Evolutionary conservation across 2,888 invertebrate genomes (phyloP).

Genomic region (Stenichneumon culpator): DNA sequence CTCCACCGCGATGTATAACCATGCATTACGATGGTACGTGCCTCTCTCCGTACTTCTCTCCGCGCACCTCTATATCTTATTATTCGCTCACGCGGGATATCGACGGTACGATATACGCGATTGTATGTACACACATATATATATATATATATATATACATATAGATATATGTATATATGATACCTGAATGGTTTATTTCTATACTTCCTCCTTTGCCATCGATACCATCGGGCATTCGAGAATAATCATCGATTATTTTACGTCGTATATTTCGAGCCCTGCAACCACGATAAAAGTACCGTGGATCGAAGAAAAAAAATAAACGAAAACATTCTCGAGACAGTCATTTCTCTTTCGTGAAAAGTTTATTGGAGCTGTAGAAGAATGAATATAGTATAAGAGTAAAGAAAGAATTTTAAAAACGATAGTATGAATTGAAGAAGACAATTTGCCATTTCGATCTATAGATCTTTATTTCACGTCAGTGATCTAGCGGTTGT

Average conservation of each 20-base stretch:
- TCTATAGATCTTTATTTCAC: background rate
- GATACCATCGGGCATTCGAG: constrained; percentile 32
- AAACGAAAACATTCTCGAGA: background rate
- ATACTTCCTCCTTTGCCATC: constrained; percentile 40
- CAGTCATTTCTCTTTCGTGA: background rate
- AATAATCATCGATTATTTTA: constrained; percentile 5
- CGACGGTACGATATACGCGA: constrained; percentile 21
- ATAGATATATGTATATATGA: background rate
- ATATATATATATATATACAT: background rate
- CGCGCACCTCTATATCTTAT: constrained; percentile 29
- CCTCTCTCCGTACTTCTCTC: constrained; percentile 64
- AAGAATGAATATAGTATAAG: background rate
- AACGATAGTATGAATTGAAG: background rate
- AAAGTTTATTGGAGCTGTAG: background rate
- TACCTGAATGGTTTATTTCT: constrained; percentile 37
- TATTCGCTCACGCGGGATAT: constrained; percentile 21
- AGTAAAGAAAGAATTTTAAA: background rate
- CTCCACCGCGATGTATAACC: constrained; percentile 68
- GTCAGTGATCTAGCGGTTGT: too few species aligned
- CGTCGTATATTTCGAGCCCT: background rate
- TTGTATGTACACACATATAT: constrained; percentile 21
- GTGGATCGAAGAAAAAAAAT: background rate
- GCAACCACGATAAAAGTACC: background rate
- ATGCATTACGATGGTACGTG: constrained; percentile 70
- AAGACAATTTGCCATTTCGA: too few species aligned